Percentiles rank a stretch among this genome's conserved stretches.
These are phyloP conservation scores for Myotis myotis DNA, from an alignment of 2,797 vertebrate genomes.

Conservation along the genomic window DNA sequence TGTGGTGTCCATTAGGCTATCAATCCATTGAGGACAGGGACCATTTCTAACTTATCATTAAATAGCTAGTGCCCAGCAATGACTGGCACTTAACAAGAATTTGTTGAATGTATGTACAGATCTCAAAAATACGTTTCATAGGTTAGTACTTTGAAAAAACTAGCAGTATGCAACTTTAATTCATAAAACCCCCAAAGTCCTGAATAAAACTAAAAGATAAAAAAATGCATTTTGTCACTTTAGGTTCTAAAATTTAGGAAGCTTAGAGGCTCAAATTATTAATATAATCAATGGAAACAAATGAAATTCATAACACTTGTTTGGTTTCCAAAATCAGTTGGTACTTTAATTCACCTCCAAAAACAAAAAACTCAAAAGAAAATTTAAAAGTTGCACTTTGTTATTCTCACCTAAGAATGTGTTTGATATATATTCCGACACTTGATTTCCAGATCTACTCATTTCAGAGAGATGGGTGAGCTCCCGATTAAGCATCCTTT, in stretches of 20 bases:
- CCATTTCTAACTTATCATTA: conserved; percentile 14
- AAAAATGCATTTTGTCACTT: background rate
- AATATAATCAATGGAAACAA: conserved; percentile 52
- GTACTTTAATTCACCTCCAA: background rate
- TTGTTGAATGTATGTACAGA: background rate
- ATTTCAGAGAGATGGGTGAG: conserved; percentile 98
- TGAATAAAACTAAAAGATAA: background rate
- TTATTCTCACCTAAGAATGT: conserved; percentile 95
- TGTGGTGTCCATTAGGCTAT: background rate
- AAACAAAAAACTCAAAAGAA: conserved; percentile 22
- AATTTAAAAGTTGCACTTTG: background rate
- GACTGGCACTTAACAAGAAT: background rate
- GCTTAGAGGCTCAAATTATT: background rate
- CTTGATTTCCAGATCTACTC: conserved; percentile 99
- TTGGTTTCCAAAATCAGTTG: conserved; percentile 64
- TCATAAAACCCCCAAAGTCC: background rate
- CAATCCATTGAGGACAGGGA: background rate
- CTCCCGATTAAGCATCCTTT: conserved; percentile 99
- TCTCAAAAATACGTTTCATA: background rate
- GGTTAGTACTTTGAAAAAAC: background rate
- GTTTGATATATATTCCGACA: conserved; percentile 98
- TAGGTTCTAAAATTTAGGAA: background rate
- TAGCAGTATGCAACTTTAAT: background rate
- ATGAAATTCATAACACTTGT: conserved; percentile 45
- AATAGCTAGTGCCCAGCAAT: background rate